phyloP scores from a whole-genome alignment of 2,797 vertebrate genomes.

The Urophycis tenuis region DNA sequence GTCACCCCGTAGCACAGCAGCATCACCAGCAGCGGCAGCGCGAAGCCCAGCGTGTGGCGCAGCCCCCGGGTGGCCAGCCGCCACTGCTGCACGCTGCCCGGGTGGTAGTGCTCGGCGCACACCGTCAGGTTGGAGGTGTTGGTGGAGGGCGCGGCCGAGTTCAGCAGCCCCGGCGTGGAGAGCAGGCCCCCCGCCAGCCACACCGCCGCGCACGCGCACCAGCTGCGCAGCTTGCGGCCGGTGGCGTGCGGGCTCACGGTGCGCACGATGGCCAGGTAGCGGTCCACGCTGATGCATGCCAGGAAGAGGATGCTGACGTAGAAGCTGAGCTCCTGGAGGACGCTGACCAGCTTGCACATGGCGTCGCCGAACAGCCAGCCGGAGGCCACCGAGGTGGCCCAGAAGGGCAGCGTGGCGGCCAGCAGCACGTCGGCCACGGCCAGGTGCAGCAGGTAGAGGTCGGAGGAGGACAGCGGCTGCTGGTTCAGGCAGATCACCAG shows the following conservation, averaged over 20 bases:
- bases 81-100: constrained; percentile 43
- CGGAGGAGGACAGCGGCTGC: constrained; percentile 56
- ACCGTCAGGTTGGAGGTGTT: background rate
- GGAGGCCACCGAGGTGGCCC: constrained; percentile 43
- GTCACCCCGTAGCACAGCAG: constrained; percentile 62
- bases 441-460: constrained; percentile 70
- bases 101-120: constrained; percentile 50
- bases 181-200: constrained; percentile 54
- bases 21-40: constrained; percentile 65
- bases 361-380: constrained; percentile 68
- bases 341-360: constrained; percentile 60
- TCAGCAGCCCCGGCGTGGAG: constrained; percentile 56
- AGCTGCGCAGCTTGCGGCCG: constrained; percentile 39
- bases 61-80: constrained; percentile 58
- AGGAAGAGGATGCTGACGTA: constrained; percentile 71
- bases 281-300: constrained; percentile 69
- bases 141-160: background rate
- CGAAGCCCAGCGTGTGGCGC: constrained; percentile 61
- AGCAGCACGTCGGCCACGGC: constrained; percentile 60
- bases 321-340: constrained; percentile 69
- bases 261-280: constrained; percentile 66
- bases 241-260: constrained; percentile 43
- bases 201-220: constrained; percentile 46
- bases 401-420: constrained; percentile 66
- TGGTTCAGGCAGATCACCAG: constrained; percentile 55